Percentiles rank a stretch among this genome's conserved stretches.
phyloP scores from a whole-genome alignment of 30 jellyfish, hydroid and myxozoan genomes.

The Cassiopea xamachana region DNA sequence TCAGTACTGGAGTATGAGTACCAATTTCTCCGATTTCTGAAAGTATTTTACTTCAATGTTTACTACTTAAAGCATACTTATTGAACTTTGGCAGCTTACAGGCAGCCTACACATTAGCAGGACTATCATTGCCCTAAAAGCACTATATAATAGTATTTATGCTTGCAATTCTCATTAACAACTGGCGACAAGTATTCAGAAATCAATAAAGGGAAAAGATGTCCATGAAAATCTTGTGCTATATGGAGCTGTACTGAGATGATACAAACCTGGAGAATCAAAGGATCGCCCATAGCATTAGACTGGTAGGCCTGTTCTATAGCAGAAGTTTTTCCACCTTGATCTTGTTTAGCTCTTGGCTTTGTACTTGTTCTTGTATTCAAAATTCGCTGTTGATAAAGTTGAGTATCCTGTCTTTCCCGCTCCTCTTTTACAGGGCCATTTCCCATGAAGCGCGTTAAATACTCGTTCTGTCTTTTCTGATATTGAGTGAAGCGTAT shows the following conservation, averaged over 20 bases:
- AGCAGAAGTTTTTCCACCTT: conserved; percentile 57
- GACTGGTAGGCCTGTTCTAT: conserved; percentile 69
- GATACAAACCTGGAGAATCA: conserved; percentile 72
- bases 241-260: background rate
- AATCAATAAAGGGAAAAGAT: background rate
- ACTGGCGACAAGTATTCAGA: background rate
- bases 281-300: conserved; percentile 79
- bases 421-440: conserved; percentile 80
- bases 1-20: too few species aligned
- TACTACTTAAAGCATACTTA: too few species aligned
- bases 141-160: background rate
- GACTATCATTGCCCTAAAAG: background rate
- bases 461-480: conserved; percentile 71
- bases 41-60: too few species aligned
- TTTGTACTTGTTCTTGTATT: conserved; percentile 72
- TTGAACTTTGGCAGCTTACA: background rate
- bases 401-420: conserved; percentile 83
- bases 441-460: conserved; percentile 67
- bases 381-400: conserved; percentile 79
- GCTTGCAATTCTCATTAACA: background rate
- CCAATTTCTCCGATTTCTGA: too few species aligned
- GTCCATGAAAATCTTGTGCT: background rate
- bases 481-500: conserved; percentile 87
- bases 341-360: conserved; percentile 74
- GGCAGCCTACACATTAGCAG: background rate